phyloP scores from a whole-genome alignment of 2,797 vertebrate species.

The Sebastes wilsoni region DNA sequence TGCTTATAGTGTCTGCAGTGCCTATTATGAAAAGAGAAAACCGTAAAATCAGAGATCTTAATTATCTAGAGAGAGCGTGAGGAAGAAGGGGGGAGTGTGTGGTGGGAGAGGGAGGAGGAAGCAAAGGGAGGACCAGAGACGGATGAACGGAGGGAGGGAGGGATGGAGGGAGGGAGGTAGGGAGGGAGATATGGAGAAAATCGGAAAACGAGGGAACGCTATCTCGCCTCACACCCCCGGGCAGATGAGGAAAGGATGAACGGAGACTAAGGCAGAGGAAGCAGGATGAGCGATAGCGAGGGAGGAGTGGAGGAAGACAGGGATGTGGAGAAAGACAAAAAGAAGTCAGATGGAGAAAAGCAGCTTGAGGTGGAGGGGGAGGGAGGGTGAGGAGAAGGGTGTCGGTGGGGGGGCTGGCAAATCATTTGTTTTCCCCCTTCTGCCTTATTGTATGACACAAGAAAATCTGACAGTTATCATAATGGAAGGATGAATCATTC shows the following conservation, averaged over 20 bases:
- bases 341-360: conserved; percentile 49
- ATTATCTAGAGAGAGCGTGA: conserved; percentile 74
- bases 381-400: conserved; percentile 18
- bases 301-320: conserved; percentile 24
- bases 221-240: no score
- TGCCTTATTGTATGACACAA: conserved; percentile 79
- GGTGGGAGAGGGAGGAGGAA: conserved; percentile 5
- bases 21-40: conserved; percentile 79
- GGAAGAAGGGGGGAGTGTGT: conserved; percentile 17
- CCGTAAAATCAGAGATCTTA: conserved; percentile 81
- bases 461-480: conserved; percentile 84
- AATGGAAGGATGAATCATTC: conserved; percentile 81
- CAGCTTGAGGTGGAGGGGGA: conserved; percentile 37
- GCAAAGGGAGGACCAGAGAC: conserved; percentile 18
- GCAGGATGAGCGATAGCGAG: conserved; percentile 51
- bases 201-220: no score
- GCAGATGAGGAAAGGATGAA: conserved; percentile 62
- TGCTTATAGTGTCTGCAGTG: conserved; percentile 71
- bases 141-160: background rate
- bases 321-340: conserved; percentile 50
- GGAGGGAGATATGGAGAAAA: no score
- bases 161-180: background rate
- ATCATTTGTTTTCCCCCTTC: conserved; percentile 74
- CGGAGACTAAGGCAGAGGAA: conserved; percentile 58
- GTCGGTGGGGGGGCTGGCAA: conserved; percentile 49